A percentile compares a stretch with the other conserved stretches of the same genome.
These are phyloP conservation scores for Lynx canadensis DNA, from an alignment of 2,113 vertebrate species.

Conservation along the genomic window DNA sequence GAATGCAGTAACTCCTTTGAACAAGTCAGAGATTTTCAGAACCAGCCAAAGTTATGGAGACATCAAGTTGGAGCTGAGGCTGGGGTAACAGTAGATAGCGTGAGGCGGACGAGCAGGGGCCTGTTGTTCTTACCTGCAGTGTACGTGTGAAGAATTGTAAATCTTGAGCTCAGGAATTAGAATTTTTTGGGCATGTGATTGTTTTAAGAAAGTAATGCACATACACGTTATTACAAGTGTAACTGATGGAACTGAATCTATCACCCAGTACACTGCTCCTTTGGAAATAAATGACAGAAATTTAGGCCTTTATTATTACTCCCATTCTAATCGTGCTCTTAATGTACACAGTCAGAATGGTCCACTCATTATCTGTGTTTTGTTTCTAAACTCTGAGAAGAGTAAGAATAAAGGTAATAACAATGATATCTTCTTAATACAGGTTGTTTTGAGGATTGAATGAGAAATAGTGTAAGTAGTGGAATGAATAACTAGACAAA, in stretches of 20 bases:
- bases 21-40: slow-evolving; percentile 2
- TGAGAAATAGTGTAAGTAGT: neutral
- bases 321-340: neutral
- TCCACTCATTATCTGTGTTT: neutral
- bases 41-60: neutral
- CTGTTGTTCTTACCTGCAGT: neutral
- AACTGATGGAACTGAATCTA: neutral
- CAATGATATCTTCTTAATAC: neutral
- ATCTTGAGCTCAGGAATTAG: neutral
- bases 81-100: neutral
- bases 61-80: neutral
- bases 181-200: neutral
- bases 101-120: neutral
- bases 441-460: neutral
- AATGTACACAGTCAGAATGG: neutral
- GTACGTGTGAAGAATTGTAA: neutral
- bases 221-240: neutral
- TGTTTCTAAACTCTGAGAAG: neutral
- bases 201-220: neutral
- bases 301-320: neutral
- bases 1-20: neutral
- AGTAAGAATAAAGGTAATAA: neutral
- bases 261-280: neutral
- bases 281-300: neutral
- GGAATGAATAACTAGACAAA: neutral